Conservation (phyloP, 1,140 invertebrate genomes). For the Drosophila lowei region DNA sequence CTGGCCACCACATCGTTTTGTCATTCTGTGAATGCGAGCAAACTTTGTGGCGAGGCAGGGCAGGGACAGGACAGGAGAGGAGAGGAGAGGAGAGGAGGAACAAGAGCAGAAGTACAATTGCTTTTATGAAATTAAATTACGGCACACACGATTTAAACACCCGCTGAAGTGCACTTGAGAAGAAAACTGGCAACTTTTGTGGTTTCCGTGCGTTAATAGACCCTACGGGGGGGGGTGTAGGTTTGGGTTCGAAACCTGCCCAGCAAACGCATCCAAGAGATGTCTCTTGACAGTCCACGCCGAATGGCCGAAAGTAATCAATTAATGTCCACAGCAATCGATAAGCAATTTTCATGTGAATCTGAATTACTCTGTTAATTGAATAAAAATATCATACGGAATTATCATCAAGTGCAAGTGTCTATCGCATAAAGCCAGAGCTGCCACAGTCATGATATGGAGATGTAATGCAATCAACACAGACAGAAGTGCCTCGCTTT, state of each 20-base stretch:
- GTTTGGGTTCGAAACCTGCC: not conserved
- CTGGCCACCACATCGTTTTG: slow-evolving; percentile 65
- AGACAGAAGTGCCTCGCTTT: slow-evolving; percentile 27
- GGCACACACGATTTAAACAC: slow-evolving; percentile 59
- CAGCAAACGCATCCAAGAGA: not conserved
- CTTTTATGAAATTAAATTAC: slow-evolving; percentile 80
- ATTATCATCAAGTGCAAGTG: slow-evolving; percentile 43
- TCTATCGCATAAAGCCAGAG: not conserved
- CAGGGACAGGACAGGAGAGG: not conserved
- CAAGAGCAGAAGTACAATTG: slow-evolving; percentile 58
- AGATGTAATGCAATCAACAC: slow-evolving; percentile 48
- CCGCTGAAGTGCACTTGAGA: slow-evolving; percentile 7
- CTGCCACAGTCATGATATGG: slow-evolving; percentile 3
- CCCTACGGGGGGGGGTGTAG: no score
- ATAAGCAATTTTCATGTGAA: slow-evolving; percentile 36
- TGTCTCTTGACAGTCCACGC: not conserved
- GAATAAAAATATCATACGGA: slow-evolving; percentile 31
- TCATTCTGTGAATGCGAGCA: slow-evolving; percentile 56
- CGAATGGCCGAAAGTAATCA: slow-evolving; percentile 43
- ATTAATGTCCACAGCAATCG: slow-evolving; percentile 41
- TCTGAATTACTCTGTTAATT: slow-evolving; percentile 32
- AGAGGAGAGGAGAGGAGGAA: no score
- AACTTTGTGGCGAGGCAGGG: slow-evolving; percentile 46
- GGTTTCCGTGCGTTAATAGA: slow-evolving; percentile 19
- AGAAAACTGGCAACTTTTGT: slow-evolving; percentile 10